Conservation (phyloP, 2,888 invertebrate species). For the Pachycephus smyrnensis region DNA sequence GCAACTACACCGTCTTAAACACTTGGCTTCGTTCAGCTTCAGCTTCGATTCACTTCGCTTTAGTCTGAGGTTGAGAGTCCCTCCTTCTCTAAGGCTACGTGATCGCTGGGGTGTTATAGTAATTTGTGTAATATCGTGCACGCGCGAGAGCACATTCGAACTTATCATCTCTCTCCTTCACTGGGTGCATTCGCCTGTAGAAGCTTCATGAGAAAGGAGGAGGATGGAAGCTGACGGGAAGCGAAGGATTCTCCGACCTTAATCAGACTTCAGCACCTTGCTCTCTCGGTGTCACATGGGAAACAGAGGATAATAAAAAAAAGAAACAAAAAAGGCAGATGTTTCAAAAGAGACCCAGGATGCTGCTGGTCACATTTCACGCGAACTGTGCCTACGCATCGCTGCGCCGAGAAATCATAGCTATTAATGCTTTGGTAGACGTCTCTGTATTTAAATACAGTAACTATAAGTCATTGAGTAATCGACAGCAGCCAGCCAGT, state of each 20-base stretch:
- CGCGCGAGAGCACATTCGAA: conserved; percentile 13
- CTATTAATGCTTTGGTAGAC: conserved; percentile 37
- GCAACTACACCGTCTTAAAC: not conserved
- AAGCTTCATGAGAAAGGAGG: not conserved
- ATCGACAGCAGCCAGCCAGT: conserved; percentile 31
- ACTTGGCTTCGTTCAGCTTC: too few relatives aligned
- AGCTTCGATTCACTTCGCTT: conserved; percentile 21
- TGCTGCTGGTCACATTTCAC: conserved; percentile 30
- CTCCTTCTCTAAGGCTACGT: conserved; percentile 36
- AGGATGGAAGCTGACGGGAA: not conserved
- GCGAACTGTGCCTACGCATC: conserved; percentile 35
- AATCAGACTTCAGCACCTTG: not conserved
- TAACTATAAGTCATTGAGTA: conserved; percentile 43
- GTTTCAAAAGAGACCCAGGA: not conserved
- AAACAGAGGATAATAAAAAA: not conserved
- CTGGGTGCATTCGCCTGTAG: not conserved
- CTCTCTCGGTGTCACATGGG: not conserved
- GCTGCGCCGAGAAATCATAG: conserved; percentile 36
- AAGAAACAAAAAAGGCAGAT: not conserved
- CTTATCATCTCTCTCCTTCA: not conserved
- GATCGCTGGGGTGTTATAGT: conserved; percentile 50
- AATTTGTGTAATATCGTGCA: conserved; percentile 47
- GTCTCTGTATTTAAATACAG: conserved; percentile 36
- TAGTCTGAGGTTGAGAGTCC: conserved; percentile 41
- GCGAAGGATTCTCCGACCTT: not conserved